A percentile compares a stretch with the other conserved stretches of the same genome.
Conservation (phyloP, 2,888 invertebrate genomes). For the Andrena fulva region DNA sequence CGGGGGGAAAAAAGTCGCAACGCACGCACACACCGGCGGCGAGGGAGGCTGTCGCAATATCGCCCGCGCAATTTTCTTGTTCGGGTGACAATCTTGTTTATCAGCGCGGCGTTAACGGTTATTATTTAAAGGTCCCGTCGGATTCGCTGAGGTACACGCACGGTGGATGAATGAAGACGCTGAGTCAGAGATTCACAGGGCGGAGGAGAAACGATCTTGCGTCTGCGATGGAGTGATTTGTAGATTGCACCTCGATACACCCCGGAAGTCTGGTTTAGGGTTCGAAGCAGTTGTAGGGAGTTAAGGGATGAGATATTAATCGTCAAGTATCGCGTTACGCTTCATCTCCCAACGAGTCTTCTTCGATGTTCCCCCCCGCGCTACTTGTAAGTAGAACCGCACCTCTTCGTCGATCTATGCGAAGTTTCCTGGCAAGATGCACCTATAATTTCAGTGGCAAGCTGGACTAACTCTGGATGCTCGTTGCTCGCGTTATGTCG, state of each 20-base stretch:
- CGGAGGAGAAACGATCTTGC: too few species aligned
- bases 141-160: neutral
- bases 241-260: too few species aligned
- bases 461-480: conserved; percentile 63
- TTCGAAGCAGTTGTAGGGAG: too few species aligned
- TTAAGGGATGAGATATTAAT: neutral
- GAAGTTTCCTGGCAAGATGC: conserved; percentile 57
- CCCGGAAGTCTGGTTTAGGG: too few species aligned
- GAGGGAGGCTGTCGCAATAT: conserved; percentile 41
- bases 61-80: conserved; percentile 43
- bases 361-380: neutral
- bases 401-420: conserved; percentile 23
- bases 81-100: conserved; percentile 45
- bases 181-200: neutral
- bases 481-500: conserved; percentile 68
- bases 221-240: too few species aligned
- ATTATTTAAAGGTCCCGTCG: conserved; percentile 25
- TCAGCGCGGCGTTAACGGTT: conserved; percentile 38
- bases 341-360: neutral
- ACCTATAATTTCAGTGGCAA: conserved; percentile 48
- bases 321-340: neutral
- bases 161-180: neutral
- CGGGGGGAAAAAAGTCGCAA: conserved; percentile 27
- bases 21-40: neutral
- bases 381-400: conserved; percentile 5